Base-by-base conservation (phyloP, 2,888 invertebrate genomes). In the Carabus problematicus region DNA sequence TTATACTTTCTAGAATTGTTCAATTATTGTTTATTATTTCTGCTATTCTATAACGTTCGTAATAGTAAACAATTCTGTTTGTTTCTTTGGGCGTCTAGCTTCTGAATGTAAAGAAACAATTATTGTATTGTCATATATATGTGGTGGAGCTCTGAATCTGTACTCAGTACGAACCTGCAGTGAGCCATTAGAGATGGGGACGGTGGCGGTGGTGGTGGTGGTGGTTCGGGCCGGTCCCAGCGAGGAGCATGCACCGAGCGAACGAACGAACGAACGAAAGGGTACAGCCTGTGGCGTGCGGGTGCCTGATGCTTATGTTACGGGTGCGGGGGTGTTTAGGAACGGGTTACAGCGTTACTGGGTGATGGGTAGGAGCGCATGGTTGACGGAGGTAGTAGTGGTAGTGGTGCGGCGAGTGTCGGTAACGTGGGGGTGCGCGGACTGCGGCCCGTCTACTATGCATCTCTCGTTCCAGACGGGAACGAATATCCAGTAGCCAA, bases 151-250 rank as follows among this genome's bases (percentile, higher is more conserved):
- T 8, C n/a, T 16, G 52, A 16, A 56, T 12, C 40, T 14, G 1
- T 12, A 41, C 14, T 14, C 1, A 42, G 18, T 16, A 12, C 41
- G 19, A 14, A 14, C 59, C 59, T 59, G 59, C 19, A 14, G 16
- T 71, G 69, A 66, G 47, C 71, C 70, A 70, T 72, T 72, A 72
- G 71, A 70, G 64, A 70, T 67, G 72, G 68, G 70, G 58, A 40
- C 42, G 45, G 62, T 29, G 62, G 69, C 70, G 72, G 72, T 70
- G 64, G 70, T 70, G 63, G 61, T 47, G 29, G 47, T n/a, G 47
- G 58, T 55, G 40, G 60, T 19, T 72, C 70, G 73, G 72, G 71
- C 70, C 47, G 52, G 42, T 14, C 45, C 12, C 29, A 40, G 42
- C 59, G 60, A 42, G 43, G 43, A 52, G 41, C 60, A 49, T 59